Evolutionary conservation across 2,113 vertebrate genomes (phyloP), one percentile per base, ranked within the genome.

Genomic region (Heterotis niloticus): DNA sequence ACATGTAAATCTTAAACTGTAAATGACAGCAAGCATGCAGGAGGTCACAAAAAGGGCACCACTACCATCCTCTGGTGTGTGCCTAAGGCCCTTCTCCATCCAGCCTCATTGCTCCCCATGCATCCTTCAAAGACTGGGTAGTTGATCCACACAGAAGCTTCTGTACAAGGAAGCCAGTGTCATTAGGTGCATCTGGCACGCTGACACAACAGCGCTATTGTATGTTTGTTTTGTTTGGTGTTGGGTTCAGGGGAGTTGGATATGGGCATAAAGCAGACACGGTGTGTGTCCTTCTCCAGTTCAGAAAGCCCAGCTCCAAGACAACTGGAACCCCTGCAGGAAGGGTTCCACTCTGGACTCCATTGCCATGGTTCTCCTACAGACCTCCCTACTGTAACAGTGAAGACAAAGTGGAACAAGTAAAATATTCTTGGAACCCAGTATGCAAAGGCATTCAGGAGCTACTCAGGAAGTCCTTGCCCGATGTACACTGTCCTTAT

Each of bases 91-190:
- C 10, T n/a, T 70, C 34, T 44, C 34, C 34, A 44, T 79, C 76
- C 29, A 64, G 77, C 66, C 56, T 62, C 52, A 76, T 60, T 52
- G 80, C 83, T 76, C 68, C 87, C 82, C n/a, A 24, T 62, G 67
- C 82, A 85, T 86, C 86, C 86, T 81, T 72, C 75, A 56, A 83
- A 82, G 54, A 23, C 56, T 51, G 71, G 81, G 68, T 85, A 86
- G 88, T 81, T 84, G 82, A 81, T 84, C 24, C 52, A 80, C 85
- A 88, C 80, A 85, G 84, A 84, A 79, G 74, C 70, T 82, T 88
- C 82, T 89, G 86, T 87, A 78, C 78, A 81, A 81, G 83, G 79
- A 84, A 86, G 86, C 87, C 28, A 81, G 85, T 89, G 85, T 82
- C 78, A 83, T 65, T 11, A 52, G 78, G 78, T 78, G 81, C 57